Conservation (phyloP, 2,888 invertebrate genomes). For the Clepsis dumicolana region DNA sequence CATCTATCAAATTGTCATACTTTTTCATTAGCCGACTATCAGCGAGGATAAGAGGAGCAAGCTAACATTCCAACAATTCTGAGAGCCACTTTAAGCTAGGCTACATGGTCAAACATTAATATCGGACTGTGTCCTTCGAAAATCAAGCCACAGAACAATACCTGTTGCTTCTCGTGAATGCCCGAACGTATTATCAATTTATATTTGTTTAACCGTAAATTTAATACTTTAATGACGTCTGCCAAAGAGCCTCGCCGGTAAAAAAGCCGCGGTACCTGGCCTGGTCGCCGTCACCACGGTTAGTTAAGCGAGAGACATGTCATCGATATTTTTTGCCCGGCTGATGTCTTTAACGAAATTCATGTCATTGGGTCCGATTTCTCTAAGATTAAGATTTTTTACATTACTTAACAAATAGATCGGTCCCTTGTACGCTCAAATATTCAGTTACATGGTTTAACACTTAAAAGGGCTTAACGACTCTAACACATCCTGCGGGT, state of each 20-base stretch:
- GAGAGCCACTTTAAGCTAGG: constrained; percentile 39
- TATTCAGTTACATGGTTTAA: constrained; percentile 87
- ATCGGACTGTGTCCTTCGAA: background rate
- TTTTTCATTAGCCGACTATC: constrained; percentile 61
- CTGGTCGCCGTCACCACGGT: constrained; percentile 69
- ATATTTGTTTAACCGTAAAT: constrained; percentile 74
- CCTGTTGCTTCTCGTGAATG: background rate
- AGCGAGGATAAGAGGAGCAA: constrained; percentile 59
- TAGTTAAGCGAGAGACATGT: constrained; percentile 74
- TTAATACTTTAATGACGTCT: constrained; percentile 82
- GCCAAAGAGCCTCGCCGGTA: constrained; percentile 61
- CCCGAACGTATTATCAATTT: constrained; percentile 60
- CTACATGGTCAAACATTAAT: background rate
- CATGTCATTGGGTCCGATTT: constrained; percentile 84
- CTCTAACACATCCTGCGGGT: constrained; percentile 86
- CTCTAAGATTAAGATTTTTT: constrained; percentile 83
- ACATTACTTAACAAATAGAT: constrained; percentile 85
- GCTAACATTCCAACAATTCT: constrained; percentile 47
- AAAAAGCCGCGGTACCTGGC: constrained; percentile 73
- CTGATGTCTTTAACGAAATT: constrained; percentile 84
- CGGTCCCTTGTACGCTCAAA: constrained; percentile 83
- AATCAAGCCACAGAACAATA: background rate
- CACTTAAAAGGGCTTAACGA: constrained; percentile 87
- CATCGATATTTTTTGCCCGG: constrained; percentile 81
- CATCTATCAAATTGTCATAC: constrained; percentile 67